These are phyloP conservation scores for Stenodera caucasica DNA, from an alignment of 2,888 invertebrate genomes.

Conservation along the genomic window DNA sequence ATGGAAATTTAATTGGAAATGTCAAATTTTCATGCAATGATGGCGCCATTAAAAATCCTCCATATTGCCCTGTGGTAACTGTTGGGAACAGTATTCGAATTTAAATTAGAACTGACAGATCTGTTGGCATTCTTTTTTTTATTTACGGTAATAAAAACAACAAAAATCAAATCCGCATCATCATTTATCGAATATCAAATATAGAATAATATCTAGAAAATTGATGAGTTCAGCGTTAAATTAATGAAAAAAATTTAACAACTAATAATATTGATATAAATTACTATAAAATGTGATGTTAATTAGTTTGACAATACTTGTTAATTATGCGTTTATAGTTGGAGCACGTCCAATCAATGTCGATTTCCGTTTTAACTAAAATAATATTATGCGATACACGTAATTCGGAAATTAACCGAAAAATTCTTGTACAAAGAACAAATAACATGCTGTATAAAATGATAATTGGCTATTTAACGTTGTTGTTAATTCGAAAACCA, in stretches of 20 bases:
- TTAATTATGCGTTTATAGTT: conserved; percentile 24
- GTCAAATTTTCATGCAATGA: conserved; percentile 24
- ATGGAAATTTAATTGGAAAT: conserved; percentile 25
- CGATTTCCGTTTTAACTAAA: conserved; percentile 20
- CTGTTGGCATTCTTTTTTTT: neutral
- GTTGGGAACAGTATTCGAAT: neutral
- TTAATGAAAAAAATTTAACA: no score
- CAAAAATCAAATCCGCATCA: no score
- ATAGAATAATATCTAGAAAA: no score
- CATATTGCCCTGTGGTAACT: neutral
- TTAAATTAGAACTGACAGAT: neutral
- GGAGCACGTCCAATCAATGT: conserved; percentile 26
- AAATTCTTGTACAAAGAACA: conserved; percentile 11
- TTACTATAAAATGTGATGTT: conserved; percentile 12
- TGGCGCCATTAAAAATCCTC: conserved; percentile 21
- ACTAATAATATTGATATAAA: conserved; percentile 16
- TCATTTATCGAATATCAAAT: no score
- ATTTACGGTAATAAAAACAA: no score
- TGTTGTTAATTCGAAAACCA: neutral
- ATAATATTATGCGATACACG: conserved; percentile 22
- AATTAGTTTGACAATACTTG: conserved; percentile 15
- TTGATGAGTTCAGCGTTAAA: no score
- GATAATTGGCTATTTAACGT: conserved; percentile 5
- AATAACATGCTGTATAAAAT: neutral
- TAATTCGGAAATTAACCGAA: conserved; percentile 26